These are phyloP conservation scores for Campoletis raptor DNA, from an alignment of 2,888 invertebrate species.

Conservation along the genomic window DNA sequence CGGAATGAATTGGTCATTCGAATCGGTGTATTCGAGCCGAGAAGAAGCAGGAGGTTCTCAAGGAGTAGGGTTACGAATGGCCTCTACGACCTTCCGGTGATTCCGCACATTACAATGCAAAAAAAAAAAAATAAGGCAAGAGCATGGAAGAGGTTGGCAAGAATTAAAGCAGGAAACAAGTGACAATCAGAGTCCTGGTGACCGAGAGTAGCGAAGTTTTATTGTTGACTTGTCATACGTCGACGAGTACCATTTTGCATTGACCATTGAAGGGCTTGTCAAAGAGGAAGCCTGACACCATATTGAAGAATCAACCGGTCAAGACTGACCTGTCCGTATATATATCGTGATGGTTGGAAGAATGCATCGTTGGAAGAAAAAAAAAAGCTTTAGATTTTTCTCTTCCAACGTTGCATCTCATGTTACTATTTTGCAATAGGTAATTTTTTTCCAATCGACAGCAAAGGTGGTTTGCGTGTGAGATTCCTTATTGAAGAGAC, in stretches of 20 bases:
- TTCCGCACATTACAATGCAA: slow-evolving; percentile 78
- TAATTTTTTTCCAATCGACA: slow-evolving; percentile 14
- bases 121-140: slow-evolving; percentile 47
- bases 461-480: background rate
- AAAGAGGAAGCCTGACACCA: slow-evolving; percentile 54
- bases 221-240: slow-evolving; percentile 80
- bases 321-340: slow-evolving; percentile 66
- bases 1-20: slow-evolving; percentile 68
- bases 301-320: slow-evolving; percentile 71
- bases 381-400: slow-evolving; percentile 10
- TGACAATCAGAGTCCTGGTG: slow-evolving; percentile 80
- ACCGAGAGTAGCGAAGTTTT: slow-evolving; percentile 72
- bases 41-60: slow-evolving; percentile 78
- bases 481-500: background rate
- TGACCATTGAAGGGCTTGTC: slow-evolving; percentile 67
- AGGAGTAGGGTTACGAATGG: slow-evolving; percentile 83
- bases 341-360: slow-evolving; percentile 11
- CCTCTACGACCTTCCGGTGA: slow-evolving; percentile 69
- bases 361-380: slow-evolving; percentile 1
- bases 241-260: slow-evolving; percentile 72
- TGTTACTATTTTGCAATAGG: slow-evolving; percentile 25
- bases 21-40: slow-evolving; percentile 72
- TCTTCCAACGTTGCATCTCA: slow-evolving; percentile 38
- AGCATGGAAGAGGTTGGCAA: slow-evolving; percentile 55
- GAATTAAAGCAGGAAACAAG: slow-evolving; percentile 81